Conservation (phyloP, 2,113 vertebrate species). For the Thomomys bottae region DNA sequence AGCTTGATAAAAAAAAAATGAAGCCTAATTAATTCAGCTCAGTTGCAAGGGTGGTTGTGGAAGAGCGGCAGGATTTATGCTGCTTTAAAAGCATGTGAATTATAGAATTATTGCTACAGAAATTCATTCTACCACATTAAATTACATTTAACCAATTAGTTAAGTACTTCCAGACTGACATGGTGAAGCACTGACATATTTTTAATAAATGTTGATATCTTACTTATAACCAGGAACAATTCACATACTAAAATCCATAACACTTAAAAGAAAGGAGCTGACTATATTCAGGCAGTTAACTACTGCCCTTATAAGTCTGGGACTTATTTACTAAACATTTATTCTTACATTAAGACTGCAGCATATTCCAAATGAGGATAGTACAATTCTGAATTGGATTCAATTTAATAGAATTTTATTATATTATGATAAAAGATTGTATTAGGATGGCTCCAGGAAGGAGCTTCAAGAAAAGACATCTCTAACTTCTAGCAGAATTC, state of each 20-base stretch:
- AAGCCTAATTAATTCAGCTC: constrained; percentile 33
- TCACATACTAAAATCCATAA: neutral
- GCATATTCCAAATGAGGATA: neutral
- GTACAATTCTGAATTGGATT: neutral
- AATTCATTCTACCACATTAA: constrained; percentile 33
- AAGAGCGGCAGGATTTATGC: neutral
- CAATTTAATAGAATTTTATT: neutral
- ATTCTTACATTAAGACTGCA: neutral
- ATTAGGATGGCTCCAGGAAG: neutral
- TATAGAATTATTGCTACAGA: constrained; percentile 46
- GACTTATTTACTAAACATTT: constrained; percentile 23
- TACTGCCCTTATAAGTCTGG: neutral
- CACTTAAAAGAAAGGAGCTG: neutral
- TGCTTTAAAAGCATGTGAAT: constrained; percentile 12
- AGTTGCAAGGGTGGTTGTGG: neutral
- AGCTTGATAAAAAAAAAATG: constrained; percentile 10
- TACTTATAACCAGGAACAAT: constrained; percentile 18
- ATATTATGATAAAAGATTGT: neutral
- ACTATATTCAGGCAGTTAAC: constrained; percentile 19
- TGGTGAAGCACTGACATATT: neutral
- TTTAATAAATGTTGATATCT: constrained; percentile 13
- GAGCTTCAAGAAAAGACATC: neutral
- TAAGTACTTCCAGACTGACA: neutral
- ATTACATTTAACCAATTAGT: neutral
- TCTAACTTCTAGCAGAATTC: constrained; percentile 8